Evolutionary conservation across 2,888 invertebrate genomes (phyloP), one percentile per base, ranked within the genome.

Genomic region (Hirtodrosophila alboralis): DNA sequence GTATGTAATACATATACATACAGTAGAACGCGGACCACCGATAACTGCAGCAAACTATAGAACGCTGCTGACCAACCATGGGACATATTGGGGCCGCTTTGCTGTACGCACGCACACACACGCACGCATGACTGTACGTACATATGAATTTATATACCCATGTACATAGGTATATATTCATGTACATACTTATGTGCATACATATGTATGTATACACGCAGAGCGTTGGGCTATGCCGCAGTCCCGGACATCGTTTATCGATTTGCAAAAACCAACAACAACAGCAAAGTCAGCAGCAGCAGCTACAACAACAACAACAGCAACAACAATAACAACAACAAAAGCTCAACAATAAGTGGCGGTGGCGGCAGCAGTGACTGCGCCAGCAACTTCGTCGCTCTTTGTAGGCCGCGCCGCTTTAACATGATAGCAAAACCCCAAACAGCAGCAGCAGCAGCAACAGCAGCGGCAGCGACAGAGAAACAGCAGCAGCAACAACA

Each of bases 221-320:
- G 59, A 64, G 67, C 61, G 84, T 67, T 75, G 65, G 65, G 64
- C 78, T 73, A 49, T 64, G 69, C 64, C 80, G 63, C 66, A 64
- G 78, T 74, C 74, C 80, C 80, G 86, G 70, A 86, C 86, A 80
- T 70, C 81, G 71, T 83, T 86, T 83, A 83, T 83, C 83, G 83
- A 83, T 83, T 83, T 81, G 78, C 72, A 61, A 80, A 67, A 67
- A 79, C 66, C 69, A 78, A 49, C 54, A 65, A 28, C 52, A 53
- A 49, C 52, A 56, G 27, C 14, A 52, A 10, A 16, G 33, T 5
- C 37, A 45, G 4, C 44, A 58, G 4, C 26, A 37, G n/a, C n/a
- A n/a, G n/a, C n/a, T n/a, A n/a, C n/a, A n/a, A n/a, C n/a, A n/a
- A n/a, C n/a, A n/a, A n/a, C n/a, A n/a, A n/a, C n/a, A n/a, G n/a